These are phyloP conservation scores for Erythrocercus mccallii DNA, from an alignment of 2,113 vertebrate genomes.

Conservation along the genomic window DNA sequence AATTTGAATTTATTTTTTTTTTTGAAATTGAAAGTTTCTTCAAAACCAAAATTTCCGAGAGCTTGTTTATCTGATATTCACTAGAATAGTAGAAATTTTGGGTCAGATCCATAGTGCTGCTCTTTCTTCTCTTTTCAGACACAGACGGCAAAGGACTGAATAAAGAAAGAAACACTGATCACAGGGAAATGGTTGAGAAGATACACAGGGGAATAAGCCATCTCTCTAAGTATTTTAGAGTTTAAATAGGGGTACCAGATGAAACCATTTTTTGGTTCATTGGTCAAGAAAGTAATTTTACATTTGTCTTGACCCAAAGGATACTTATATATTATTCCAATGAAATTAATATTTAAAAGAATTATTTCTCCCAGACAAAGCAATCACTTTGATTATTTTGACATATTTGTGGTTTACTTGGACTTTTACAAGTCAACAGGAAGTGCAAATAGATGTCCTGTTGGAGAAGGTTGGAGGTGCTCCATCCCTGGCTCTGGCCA, in stretches of 20 bases:
- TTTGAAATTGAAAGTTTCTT: background rate
- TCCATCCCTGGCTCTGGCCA: accelerated
- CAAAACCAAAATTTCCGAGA: background rate
- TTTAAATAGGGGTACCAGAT: background rate
- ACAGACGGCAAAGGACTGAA: background rate
- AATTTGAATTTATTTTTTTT: background rate
- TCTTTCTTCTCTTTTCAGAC: background rate
- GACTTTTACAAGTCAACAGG: background rate
- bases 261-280: background rate
- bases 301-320: background rate
- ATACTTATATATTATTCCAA: background rate
- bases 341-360: background rate
- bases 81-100: background rate
- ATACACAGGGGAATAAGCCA: background rate
- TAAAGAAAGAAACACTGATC: background rate
- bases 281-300: background rate
- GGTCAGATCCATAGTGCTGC: accelerated
- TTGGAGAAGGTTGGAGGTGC: background rate
- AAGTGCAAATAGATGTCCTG: background rate
- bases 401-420: background rate
- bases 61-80: background rate
- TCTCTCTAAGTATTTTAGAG: background rate
- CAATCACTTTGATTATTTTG: background rate
- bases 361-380: background rate
- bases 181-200: background rate